These are phyloP conservation scores for Batillaria attramentaria DNA, from an alignment of 1,140 invertebrate species.

Conservation along the genomic window DNA sequence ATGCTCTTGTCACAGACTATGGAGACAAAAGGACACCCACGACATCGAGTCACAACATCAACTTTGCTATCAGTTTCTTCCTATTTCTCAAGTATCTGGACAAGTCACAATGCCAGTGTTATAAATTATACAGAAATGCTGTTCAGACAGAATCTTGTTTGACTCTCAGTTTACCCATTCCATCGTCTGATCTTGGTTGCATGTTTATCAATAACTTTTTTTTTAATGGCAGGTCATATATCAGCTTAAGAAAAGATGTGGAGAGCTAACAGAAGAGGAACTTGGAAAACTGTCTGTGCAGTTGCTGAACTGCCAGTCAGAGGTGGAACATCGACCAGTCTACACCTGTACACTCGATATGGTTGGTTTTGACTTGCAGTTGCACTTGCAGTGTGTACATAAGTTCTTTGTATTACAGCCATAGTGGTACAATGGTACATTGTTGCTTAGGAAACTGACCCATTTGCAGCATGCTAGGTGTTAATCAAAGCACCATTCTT, in stretches of 20 bases:
- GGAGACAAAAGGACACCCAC: too few species aligned
- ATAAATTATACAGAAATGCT: neutral
- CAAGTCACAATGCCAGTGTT: neutral
- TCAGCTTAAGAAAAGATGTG: constrained; percentile 61
- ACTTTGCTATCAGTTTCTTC: too few species aligned
- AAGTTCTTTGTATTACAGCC: neutral
- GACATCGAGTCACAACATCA: too few species aligned
- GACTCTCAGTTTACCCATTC: neutral
- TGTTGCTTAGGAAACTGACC: too few species aligned
- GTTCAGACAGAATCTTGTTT: neutral
- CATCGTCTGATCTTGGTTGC: neutral
- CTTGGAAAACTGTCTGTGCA: constrained; percentile 80
- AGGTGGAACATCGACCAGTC: constrained; percentile 76
- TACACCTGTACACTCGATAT: constrained; percentile 78
- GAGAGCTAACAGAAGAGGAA: constrained; percentile 78
- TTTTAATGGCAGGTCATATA: constrained; percentile 48
- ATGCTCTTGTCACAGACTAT: too few species aligned
- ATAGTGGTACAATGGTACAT: too few species aligned
- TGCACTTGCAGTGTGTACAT: neutral
- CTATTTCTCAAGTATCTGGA: too few species aligned
- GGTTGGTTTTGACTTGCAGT: constrained; percentile 67
- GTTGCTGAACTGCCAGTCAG: constrained; percentile 81
- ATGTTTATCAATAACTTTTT: constrained; percentile 9
- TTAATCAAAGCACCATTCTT: too few species aligned
- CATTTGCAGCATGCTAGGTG: too few species aligned